Conservation (phyloP, 2,797 vertebrate species). For the Phaenicophaeus curvirostris region DNA sequence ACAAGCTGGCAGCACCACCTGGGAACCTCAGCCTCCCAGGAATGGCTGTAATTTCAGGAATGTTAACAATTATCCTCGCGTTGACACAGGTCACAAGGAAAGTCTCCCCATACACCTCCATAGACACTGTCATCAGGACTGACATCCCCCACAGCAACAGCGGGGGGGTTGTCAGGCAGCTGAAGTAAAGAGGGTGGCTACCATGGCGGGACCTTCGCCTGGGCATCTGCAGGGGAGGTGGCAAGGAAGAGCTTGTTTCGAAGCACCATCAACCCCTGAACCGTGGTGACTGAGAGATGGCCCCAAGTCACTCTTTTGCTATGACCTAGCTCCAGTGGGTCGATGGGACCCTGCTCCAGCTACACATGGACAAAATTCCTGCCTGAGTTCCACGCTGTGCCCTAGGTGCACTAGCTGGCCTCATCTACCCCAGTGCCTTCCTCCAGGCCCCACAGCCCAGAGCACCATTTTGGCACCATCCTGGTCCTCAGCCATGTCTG, state of each 20-base stretch:
- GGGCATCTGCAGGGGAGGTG: neutral
- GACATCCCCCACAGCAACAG: neutral
- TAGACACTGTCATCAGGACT: neutral
- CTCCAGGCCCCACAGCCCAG: neutral
- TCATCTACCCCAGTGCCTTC: rapidly evolving
- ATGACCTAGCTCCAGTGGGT: neutral
- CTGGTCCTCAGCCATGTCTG: neutral
- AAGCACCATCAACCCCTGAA: neutral
- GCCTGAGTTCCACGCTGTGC: neutral
- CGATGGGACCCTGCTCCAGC: neutral
- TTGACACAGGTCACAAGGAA: neutral
- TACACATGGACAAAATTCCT: neutral
- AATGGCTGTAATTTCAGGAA: constrained; percentile 3
- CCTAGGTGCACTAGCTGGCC: neutral
- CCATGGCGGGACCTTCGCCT: neutral
- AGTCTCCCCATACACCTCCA: neutral
- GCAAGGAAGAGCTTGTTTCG: neutral
- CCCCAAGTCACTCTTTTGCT: rapidly evolving
- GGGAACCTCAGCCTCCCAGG: neutral
- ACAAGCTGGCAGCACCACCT: neutral
- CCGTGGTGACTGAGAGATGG: neutral
- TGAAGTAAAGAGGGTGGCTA: neutral
- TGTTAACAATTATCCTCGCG: neutral
- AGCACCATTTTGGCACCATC: neutral
- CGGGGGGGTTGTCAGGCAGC: rapidly evolving